Evolutionary conservation across 2,797 vertebrate genomes (phyloP), one percentile per base, ranked within the genome.

Genomic region (Toxotes lorentzi): DNA sequence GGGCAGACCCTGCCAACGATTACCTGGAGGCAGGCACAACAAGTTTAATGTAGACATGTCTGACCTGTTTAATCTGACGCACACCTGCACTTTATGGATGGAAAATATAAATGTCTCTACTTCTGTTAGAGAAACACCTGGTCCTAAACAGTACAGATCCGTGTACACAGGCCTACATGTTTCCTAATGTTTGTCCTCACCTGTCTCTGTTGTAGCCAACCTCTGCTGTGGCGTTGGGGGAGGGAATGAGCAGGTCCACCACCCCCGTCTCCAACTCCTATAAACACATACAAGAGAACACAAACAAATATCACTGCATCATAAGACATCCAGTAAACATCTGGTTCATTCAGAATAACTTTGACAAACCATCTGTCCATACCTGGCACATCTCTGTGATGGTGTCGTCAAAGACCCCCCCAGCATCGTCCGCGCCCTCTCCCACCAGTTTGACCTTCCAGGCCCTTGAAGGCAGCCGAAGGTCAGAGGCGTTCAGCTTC

Each of bases 371-470:
- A 10, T 0, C 2, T 0, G 54, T 27, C 9, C 69, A 0, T 79
- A 96, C 96, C 95, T 96, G 96, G 63, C 96, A 96, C 95, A 96
- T 96, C 88, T 96, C 96, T 0, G 96, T 96, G 86, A 96, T 96
- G 73, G 96, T 96, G 88, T 96, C 96, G 0, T 96, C 96, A 53
- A 96, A 96, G 9, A 96, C 96, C 0, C 96, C 96, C 0, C 95
- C 96, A 0, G 95, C 96, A 0, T 96, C 96, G 6, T 96, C 96
- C 0, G 96, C 96, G 1, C 96, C 96, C 86, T 96, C 96, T 0
- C 96, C 96, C 7, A 96, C 94, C 84, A 96, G 92, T 48, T 96
- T 96, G 9, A 96, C 96, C 89, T 96, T 96, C 96, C 96, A 96
- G 50, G 96, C 96, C 48, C 96, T 88, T 1, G 96, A 96, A 8